phyloP scores from a whole-genome alignment of 2,113 vertebrate genomes.

The Hyaena hyaena region DNA sequence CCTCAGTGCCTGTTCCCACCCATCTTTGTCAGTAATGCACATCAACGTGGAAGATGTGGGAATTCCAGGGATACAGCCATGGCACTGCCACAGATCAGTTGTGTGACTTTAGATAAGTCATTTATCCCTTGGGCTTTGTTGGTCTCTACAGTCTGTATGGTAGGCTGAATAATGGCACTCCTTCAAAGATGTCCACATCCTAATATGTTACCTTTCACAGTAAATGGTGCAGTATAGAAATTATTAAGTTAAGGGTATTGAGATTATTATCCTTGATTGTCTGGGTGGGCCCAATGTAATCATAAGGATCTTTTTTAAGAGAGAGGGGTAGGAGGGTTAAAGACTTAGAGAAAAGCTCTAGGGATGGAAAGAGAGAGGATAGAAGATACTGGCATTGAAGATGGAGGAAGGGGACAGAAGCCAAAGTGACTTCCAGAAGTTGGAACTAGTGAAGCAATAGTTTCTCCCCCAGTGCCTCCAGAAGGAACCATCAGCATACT shows the following conservation, averaged over 20 bases:
- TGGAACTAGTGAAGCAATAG: neutral
- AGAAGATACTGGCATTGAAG: neutral
- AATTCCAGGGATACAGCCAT: neutral
- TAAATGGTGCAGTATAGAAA: neutral
- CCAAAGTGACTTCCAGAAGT: neutral
- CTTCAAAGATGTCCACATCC: neutral
- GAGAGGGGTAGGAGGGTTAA: neutral
- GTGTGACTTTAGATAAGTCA: neutral
- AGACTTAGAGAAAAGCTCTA: neutral
- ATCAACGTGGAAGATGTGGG: neutral
- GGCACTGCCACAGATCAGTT: too few relatives aligned
- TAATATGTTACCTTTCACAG: neutral
- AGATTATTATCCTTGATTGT: neutral
- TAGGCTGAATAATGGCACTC: neutral
- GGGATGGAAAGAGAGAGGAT: neutral
- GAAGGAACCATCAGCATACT: neutral
- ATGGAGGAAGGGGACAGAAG: neutral
- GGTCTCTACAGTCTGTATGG: neutral
- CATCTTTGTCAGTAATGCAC: neutral
- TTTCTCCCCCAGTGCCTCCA: neutral
- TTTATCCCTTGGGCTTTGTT: neutral
- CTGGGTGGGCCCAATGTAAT: neutral
- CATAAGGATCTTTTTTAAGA: neutral
- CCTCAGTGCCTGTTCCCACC: too few relatives aligned
- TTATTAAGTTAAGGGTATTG: neutral